phyloP scores from a whole-genome alignment of 2,888 invertebrate species.

The Pachymerium ferrugineum region DNA sequence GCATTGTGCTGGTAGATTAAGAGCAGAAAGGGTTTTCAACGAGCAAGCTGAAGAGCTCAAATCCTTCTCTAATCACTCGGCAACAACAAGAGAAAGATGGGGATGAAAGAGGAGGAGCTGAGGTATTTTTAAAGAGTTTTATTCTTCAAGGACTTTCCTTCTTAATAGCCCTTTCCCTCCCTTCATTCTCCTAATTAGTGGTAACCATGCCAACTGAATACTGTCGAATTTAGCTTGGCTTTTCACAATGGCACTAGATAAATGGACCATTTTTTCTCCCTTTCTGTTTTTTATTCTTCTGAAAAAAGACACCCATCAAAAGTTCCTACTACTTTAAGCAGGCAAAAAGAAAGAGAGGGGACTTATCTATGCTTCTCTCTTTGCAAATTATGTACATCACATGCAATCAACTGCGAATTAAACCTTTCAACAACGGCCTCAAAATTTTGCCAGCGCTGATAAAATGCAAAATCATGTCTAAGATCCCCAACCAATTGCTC shows the following conservation, averaged over 20 bases:
- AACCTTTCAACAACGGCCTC: not conserved
- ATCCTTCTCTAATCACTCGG: slow-evolving; percentile 13
- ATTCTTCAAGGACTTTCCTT: slow-evolving; percentile 9
- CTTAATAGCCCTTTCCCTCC: not conserved
- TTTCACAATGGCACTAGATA: not conserved
- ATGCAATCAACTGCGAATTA: slow-evolving; percentile 1
- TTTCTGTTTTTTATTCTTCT: not conserved
- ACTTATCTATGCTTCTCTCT: not conserved
- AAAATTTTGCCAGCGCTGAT: not conserved
- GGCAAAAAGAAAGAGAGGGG: not conserved
- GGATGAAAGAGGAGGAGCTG: not conserved
- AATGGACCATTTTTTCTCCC: not conserved
- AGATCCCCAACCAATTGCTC: not conserved
- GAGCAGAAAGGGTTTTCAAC: not conserved
- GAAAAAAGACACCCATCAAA: not conserved
- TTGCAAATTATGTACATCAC: not conserved
- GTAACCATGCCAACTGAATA: slow-evolving; percentile 2
- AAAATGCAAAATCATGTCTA: not conserved
- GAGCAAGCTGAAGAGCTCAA: slow-evolving; percentile 4
- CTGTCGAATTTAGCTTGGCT: not conserved
- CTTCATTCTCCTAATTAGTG: slow-evolving; percentile 4
- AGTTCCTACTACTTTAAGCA: not conserved
- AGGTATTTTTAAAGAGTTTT: slow-evolving; percentile 13
- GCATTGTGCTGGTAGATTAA: slow-evolving; percentile 13
- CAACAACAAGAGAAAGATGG: slow-evolving; percentile 4